Base-by-base conservation (phyloP, 2,888 invertebrate species). In the Hyalella azteca region DNA sequence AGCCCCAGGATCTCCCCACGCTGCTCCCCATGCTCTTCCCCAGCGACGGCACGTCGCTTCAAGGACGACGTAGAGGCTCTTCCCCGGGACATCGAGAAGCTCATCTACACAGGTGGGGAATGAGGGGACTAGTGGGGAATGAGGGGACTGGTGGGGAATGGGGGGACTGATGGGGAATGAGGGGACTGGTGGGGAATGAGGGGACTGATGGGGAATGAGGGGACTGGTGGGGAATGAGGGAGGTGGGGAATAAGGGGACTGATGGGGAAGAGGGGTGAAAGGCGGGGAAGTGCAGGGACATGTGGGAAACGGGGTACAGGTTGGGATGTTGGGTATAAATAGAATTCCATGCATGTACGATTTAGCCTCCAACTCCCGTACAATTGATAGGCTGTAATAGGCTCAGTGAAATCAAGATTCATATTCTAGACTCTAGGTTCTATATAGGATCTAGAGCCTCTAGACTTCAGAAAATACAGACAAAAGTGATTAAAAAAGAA, bases 11-110 rank as follows among this genome's bases (percentile, higher is more conserved):
- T 75, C 26, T 75, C 75, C n/a, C 75, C 75, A 26, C 40, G 75
- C 22, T 75, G 75, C 75, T 75, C 75, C n/a, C 75, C 75, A 22
- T 75, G 75, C 15, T 75, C 75, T 36, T 75, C 75, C 13, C 75
- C 75, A 4, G 75, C 75, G 29, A 75, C 75, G n/a, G 75, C 75
- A n/a, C 75, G 75, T 4, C 75, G 75, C 45, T 75, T 75, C 45
- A 75, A 75, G 50, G 77, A 49, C 32, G 79, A 79, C 41, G 39
- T 76, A 36, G 54, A 59, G 45, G 41, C 75, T 5, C 73, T 76
- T 29, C 60, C 79, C 9, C 39, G 41, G 2, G 79, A 79, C 76
- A 76, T 79, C 76, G 54, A 76, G 48, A 73, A 73, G 7, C 76
- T 79, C 13, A 40, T 19, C 29, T 79, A 79, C 45, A 59, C 48